Evolutionary conservation across 2,113 vertebrate genomes (phyloP).

Genomic region (Laterallus jamaicensis): DNA sequence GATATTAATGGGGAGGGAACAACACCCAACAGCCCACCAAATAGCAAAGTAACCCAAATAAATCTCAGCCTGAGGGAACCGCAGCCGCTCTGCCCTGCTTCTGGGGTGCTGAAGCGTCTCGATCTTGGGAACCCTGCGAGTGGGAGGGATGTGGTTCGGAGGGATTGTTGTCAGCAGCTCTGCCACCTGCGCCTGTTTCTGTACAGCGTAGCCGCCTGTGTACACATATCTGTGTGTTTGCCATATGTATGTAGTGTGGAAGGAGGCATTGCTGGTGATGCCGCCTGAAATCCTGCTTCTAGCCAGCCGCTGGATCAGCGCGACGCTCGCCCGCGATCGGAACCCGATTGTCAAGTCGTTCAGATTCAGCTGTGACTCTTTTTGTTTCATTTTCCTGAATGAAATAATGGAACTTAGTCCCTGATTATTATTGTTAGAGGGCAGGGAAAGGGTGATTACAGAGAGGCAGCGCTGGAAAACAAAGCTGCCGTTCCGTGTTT

Average conservation of each 20-base stretch:
- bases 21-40: background rate
- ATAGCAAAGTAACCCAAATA: background rate
- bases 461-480: slow-evolving; percentile 51
- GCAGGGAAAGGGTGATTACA: slow-evolving; percentile 2
- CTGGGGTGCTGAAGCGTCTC: background rate
- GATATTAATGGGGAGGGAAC: background rate
- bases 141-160: background rate
- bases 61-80: background rate
- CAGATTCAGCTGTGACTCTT: background rate
- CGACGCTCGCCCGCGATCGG: background rate
- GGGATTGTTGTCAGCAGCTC: background rate
- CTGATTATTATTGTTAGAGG: background rate
- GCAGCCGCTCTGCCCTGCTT: background rate
- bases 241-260: background rate
- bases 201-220: background rate
- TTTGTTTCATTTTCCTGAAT: background rate
- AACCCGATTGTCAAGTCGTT: background rate
- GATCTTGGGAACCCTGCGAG: background rate
- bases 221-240: background rate
- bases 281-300: background rate
- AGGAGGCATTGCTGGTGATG: background rate
- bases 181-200: background rate
- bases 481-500: slow-evolving; percentile 28
- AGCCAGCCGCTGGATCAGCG: background rate
- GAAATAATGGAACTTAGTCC: slow-evolving; percentile 16